Conservation (phyloP, 2,797 vertebrate species). For the Rhadinocentrus ornatus region DNA sequence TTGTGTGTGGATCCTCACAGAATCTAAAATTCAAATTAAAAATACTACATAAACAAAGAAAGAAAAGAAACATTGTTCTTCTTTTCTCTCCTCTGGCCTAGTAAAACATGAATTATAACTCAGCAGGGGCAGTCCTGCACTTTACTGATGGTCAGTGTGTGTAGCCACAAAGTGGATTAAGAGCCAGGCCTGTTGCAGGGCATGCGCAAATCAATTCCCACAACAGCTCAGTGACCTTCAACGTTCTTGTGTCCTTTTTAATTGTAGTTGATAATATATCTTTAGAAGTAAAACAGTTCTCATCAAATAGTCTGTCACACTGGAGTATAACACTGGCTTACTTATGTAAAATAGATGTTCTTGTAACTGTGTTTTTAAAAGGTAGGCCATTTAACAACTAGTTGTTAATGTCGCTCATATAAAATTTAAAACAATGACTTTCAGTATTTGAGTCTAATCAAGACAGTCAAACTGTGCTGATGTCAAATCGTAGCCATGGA, state of each 20-base stretch:
- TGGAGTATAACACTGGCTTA: background rate
- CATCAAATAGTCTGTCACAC: background rate
- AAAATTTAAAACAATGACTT: background rate
- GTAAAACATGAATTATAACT: conserved; percentile 55
- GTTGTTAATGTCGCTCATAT: background rate
- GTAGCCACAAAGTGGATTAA: conserved; percentile 1
- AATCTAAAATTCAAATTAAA: background rate
- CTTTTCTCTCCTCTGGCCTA: conserved; percentile 40
- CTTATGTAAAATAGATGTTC: background rate
- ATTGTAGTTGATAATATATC: conserved; percentile 11
- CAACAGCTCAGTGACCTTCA: conserved; percentile 24
- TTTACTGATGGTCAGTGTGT: conserved; percentile 17
- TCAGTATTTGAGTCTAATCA: background rate
- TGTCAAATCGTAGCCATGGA: background rate
- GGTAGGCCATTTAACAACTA: background rate
- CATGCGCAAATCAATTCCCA: conserved; percentile 17
- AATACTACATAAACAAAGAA: background rate
- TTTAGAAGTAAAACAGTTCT: background rate
- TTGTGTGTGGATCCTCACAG: conserved; percentile 12
- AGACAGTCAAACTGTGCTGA: background rate
- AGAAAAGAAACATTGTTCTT: background rate
- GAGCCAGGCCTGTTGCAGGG: conserved; percentile 7
- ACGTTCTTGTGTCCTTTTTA: conserved; percentile 20
- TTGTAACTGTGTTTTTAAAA: background rate
- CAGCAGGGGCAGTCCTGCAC: conserved; percentile 2